These are phyloP conservation scores for Homarus americanus DNA, from an alignment of 1,140 invertebrate species.

Conservation along the genomic window DNA sequence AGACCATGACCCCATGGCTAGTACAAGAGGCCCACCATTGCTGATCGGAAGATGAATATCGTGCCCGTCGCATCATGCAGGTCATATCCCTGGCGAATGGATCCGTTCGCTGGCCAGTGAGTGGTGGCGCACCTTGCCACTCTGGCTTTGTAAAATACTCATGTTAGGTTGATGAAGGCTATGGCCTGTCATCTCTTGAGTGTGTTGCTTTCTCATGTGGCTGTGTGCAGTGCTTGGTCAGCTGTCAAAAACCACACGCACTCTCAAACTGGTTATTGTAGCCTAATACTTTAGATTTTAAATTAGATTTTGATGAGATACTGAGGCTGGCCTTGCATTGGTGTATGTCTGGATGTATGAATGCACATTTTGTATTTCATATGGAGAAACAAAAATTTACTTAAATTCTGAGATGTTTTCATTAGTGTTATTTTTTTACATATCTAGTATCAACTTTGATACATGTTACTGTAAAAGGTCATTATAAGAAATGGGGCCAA, in stretches of 20 bases:
- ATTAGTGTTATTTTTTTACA: conserved; percentile 19
- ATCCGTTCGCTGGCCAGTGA: conserved; percentile 98
- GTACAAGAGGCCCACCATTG: conserved; percentile 91
- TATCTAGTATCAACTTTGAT: neutral
- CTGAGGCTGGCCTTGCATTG: conserved; percentile 37
- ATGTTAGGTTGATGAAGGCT: conserved; percentile 39
- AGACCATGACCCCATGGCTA: conserved; percentile 98
- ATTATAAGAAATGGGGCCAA: conserved; percentile 8
- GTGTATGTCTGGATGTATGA: conserved; percentile 43
- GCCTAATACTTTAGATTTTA: neutral
- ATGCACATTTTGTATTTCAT: conserved; percentile 54
- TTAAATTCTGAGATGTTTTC: conserved; percentile 14
- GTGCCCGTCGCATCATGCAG: conserved; percentile 89
- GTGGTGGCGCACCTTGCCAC: conserved; percentile 77
- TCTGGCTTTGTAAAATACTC: conserved; percentile 30
- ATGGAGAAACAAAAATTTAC: conserved; percentile 8
- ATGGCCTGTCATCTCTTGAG: conserved; percentile 51
- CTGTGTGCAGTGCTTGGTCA: conserved; percentile 52
- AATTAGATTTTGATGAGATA: neutral
- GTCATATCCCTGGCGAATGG: conserved; percentile 97
- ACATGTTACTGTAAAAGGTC: neutral
- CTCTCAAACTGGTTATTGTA: neutral
- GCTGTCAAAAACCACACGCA: neutral
- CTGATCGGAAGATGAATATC: conserved; percentile 98
- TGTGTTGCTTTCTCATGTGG: conserved; percentile 71